Evolutionary conservation across 2,888 invertebrate species (phyloP).

Genomic region (Acronicta psi): DNA sequence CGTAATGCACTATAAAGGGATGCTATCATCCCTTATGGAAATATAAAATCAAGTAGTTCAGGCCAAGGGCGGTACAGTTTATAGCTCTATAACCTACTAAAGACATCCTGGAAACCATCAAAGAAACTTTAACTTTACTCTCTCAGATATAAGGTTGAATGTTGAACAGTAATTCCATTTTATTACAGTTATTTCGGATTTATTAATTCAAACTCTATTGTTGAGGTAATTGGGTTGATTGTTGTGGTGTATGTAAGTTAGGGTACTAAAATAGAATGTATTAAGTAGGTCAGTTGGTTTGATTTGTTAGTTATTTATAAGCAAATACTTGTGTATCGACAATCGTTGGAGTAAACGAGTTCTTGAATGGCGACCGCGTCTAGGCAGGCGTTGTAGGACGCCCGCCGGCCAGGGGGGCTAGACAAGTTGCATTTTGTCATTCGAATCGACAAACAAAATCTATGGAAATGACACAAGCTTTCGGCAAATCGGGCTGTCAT

Average conservation of each 20-base stretch:
- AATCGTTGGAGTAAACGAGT: too few relatives aligned
- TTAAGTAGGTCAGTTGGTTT: slow-evolving; percentile 16
- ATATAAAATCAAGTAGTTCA: slow-evolving; percentile 61
- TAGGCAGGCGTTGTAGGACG: too few relatives aligned
- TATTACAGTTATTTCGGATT: slow-evolving; percentile 11
- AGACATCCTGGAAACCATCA: slow-evolving; percentile 12
- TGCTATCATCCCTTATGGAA: slow-evolving; percentile 55
- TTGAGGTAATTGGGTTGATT: slow-evolving; percentile 20
- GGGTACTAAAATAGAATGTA: slow-evolving; percentile 22
- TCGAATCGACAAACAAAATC: too few relatives aligned
- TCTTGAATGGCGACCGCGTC: too few relatives aligned
- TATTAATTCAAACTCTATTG: slow-evolving; percentile 42
- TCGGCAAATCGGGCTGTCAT: too few relatives aligned
- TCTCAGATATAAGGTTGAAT: neutral
- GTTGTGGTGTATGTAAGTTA: slow-evolving; percentile 13
- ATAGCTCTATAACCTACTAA: slow-evolving; percentile 57
- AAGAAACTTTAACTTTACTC: slow-evolving; percentile 15
- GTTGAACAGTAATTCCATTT: slow-evolving; percentile 2
- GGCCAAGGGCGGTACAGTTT: slow-evolving; percentile 57
- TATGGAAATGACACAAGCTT: too few relatives aligned
- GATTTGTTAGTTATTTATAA: slow-evolving; percentile 41
- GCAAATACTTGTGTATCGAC: too few relatives aligned
- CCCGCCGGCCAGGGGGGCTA: too few relatives aligned
- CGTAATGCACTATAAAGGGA: slow-evolving; percentile 54
- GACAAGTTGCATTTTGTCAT: too few relatives aligned